Conservation (phyloP, 2,797 vertebrate species). For the Xenentodon cancila region DNA sequence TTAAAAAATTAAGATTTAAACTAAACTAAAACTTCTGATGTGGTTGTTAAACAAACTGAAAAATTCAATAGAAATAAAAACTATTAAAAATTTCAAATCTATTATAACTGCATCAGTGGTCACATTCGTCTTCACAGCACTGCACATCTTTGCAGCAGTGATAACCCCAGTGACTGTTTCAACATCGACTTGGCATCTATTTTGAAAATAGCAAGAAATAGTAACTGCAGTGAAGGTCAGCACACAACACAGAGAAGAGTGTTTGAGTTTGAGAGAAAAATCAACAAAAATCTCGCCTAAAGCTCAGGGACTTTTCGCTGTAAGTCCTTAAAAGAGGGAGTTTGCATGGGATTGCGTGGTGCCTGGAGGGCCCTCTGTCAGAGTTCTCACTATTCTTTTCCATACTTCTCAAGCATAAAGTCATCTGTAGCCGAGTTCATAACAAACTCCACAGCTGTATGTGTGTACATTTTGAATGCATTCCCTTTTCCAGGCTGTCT, state of each 20-base stretch:
- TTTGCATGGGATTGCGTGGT: conserved; percentile 59
- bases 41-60: no score
- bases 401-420: conserved; percentile 27
- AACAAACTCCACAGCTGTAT: conserved; percentile 13
- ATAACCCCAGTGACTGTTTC: conserved; percentile 8
- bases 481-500: conserved; percentile 5
- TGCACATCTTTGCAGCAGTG: background rate
- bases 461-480: conserved; percentile 20
- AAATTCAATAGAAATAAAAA: no score
- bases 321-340: conserved; percentile 66
- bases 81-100: no score
- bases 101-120: no score
- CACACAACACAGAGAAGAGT: conserved; percentile 24
- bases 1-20: no score
- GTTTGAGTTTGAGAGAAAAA: conserved; percentile 50
- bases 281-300: conserved; percentile 63
- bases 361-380: conserved; percentile 44
- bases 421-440: conserved; percentile 34
- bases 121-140: background rate
- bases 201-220: conserved; percentile 15
- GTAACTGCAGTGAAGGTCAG: conserved; percentile 22
- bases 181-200: conserved; percentile 15
- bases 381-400: conserved; percentile 41
- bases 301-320: conserved; percentile 51
- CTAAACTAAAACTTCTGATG: no score